Percentiles rank a stretch among this genome's conserved stretches.
phyloP scores from a whole-genome alignment of 2,113 vertebrate species.

The Perca schrenkii region DNA sequence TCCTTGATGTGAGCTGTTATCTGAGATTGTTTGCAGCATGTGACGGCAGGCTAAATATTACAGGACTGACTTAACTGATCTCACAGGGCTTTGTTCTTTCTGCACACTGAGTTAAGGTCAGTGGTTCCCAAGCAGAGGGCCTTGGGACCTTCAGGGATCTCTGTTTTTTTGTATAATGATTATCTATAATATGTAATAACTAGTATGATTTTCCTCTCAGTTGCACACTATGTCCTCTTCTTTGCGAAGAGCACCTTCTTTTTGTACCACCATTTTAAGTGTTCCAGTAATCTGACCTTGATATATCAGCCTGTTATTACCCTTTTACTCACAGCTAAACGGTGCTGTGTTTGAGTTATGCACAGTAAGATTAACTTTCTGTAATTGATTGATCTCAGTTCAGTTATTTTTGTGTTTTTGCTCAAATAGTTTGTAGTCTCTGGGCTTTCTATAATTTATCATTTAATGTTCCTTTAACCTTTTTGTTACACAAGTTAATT shows the following conservation, averaged over 20 bases:
- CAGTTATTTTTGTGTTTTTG: neutral
- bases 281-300: neutral
- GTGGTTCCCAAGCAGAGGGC: neutral
- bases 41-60: conserved; percentile 4
- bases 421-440: no score
- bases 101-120: neutral
- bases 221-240: neutral
- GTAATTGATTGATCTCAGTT: neutral
- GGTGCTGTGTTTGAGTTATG: neutral
- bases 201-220: neutral
- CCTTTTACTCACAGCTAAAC: neutral
- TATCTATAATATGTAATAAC: neutral
- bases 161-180: neutral
- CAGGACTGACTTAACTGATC: neutral
- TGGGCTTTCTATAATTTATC: neutral
- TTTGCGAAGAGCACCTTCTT: neutral
- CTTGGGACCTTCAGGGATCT: neutral
- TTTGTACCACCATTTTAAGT: neutral
- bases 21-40: neutral
- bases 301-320: neutral
- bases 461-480: neutral
- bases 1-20: conserved; percentile 26
- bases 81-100: conserved; percentile 9
- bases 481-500: neutral
- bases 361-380: neutral